Base-by-base conservation (phyloP, 2,888 invertebrate genomes). In the Trichacis sp. region DNA sequence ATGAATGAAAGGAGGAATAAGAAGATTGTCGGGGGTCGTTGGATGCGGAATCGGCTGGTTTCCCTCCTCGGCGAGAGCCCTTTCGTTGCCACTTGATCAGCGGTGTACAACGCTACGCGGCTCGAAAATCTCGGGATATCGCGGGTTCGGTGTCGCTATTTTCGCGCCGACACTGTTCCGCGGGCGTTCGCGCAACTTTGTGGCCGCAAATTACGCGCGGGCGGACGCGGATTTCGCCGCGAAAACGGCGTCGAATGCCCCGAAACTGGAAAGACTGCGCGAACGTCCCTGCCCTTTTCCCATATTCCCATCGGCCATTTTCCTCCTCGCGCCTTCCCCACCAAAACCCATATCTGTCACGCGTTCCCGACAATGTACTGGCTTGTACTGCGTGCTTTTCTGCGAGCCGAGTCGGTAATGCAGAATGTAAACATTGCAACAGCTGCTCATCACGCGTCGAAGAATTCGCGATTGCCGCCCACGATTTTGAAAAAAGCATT, bases 281-380 rank as follows among this genome's bases (percentile, higher is more conserved):
- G 76, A 24, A 81, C 78, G 83, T 82, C 81, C 82, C 82, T 79
- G 83, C 82, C 82, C 83, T 83, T 83, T 82, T 81, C 74, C 81
- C 77, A 77, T 79, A 81, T 76, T 74, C 77, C 75, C 75, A 77
- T 78, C 81, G 80, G 80, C 81, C 82, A 82, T 82, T 82, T 82
- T 81, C 78, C 80, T 77, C 75, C 78, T 77, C 75, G 76, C 76
- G 74, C 76, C 50, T 71, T 73, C 72, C 72, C 77, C 73, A 73
- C 75, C 73, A 72, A 54, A 56, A 61, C 63, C 67, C 67, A 65
- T 66, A 58, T 61, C 64, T 57, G 62, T 62, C 59, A 59, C 66
- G 66, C 64, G 64, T 69, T 69, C 45, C 43, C 64, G 54, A 58
- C 52, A 53, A 45, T 20, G 42, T 57, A 36, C 30, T 58, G 53